Conservation (phyloP, 2,113 vertebrate genomes). For the Stegostoma tigrinum region DNA sequence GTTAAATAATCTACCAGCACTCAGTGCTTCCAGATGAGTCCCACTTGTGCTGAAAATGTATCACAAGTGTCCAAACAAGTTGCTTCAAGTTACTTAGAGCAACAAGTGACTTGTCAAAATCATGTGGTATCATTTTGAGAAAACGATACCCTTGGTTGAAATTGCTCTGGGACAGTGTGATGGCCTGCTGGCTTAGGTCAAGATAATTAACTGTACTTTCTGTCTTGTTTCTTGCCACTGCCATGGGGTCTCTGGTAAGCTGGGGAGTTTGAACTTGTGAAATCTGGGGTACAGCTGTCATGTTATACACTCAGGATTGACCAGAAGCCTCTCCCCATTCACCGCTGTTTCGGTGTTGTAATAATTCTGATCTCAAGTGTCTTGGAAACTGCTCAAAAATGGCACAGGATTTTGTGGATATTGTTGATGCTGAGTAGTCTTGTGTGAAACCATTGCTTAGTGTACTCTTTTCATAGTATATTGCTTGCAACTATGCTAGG, state of each 20-base stretch:
- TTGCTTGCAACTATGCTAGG: not conserved
- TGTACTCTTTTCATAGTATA: not conserved
- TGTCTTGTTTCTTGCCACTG: not conserved
- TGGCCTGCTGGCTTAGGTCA: not conserved
- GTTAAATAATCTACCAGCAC: not conserved
- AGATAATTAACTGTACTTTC: not conserved
- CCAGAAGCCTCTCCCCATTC: not conserved
- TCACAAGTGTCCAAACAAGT: too few relatives aligned
- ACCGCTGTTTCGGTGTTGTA: not conserved
- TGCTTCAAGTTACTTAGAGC: too few relatives aligned
- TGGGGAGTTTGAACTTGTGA: not conserved
- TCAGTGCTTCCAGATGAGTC: not conserved
- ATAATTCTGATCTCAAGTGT: not conserved
- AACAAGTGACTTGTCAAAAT: not conserved
- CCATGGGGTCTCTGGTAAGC: not conserved
- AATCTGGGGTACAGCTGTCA: too few relatives aligned
- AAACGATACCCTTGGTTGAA: not conserved
- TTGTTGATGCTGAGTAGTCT: not conserved
- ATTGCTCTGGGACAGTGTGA: not conserved
- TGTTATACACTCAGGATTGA: not conserved
- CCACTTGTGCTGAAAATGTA: too few relatives aligned
- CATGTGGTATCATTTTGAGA: not conserved
- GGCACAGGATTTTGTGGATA: not conserved
- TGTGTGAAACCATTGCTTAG: too few relatives aligned
- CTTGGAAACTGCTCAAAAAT: not conserved